Percentiles rank a stretch among this genome's conserved stretches.
Conservation (phyloP, 2,797 vertebrate species). For the Sciurus vulgaris region DNA sequence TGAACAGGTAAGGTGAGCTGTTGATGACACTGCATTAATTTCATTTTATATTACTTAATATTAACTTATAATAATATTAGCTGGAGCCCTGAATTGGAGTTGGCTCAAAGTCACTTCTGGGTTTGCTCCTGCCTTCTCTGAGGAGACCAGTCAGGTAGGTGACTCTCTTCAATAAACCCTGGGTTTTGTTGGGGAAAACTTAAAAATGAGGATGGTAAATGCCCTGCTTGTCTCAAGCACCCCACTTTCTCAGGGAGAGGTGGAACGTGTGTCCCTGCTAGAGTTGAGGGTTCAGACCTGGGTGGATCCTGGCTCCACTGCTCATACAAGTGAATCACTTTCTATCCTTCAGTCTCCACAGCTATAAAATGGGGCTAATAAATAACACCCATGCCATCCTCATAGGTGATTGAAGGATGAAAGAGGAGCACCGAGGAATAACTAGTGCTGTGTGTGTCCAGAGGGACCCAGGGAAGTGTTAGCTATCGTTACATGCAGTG, state of each 20-base stretch:
- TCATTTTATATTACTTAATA: neutral
- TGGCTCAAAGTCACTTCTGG: neutral
- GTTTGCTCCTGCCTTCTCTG: neutral
- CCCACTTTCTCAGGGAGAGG: neutral
- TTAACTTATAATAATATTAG: neutral
- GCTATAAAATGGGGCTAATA: neutral
- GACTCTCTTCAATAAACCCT: neutral
- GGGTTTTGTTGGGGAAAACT: neutral
- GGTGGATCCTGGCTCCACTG: neutral
- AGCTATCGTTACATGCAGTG: neutral
- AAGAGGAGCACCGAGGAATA: neutral
- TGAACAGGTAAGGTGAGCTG: fast-evolving
- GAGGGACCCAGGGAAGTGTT: neutral
- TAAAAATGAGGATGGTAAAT: neutral
- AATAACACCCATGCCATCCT: neutral
- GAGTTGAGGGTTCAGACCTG: neutral
- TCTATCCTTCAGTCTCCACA: neutral
- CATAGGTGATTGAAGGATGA: neutral
- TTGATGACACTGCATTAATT: fast-evolving
- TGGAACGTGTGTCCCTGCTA: neutral
- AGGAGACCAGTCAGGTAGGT: neutral
- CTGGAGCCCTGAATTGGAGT: neutral
- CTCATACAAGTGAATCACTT: neutral
- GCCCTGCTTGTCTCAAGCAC: neutral
- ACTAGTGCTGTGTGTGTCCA: neutral